Conservation (phyloP, 1,140 invertebrate species). For the Anoplophora glabripennis region DNA sequence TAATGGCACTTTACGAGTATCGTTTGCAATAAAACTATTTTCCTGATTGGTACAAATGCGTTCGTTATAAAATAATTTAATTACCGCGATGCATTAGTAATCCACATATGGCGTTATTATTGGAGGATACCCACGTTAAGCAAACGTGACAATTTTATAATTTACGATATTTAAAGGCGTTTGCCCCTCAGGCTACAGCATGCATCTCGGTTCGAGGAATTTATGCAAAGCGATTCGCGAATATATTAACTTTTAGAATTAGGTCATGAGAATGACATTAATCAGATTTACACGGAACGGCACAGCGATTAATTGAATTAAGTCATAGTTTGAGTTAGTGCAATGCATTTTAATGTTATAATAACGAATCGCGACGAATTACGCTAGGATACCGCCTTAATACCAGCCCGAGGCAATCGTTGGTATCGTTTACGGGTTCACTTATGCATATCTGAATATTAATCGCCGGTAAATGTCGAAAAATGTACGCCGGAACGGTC, state of each 20-base stretch:
- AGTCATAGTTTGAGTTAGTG: constrained; percentile 5
- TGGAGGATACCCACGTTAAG: no score
- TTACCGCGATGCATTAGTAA: no score
- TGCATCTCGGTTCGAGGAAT: neutral
- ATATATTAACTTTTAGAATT: constrained; percentile 14
- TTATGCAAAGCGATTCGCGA: neutral
- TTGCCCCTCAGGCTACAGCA: neutral
- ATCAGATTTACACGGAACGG: constrained; percentile 6
- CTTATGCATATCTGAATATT: no score
- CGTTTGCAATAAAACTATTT: no score
- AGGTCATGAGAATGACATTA: constrained; percentile 17
- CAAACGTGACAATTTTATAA: constrained; percentile 6
- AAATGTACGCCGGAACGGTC: no score
- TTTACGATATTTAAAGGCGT: constrained; percentile 1
- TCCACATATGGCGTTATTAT: no score
- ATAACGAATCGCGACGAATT: neutral
- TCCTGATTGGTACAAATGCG: no score
- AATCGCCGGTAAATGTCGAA: no score
- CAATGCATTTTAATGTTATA: constrained; percentile 3
- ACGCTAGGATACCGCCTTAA: constrained; percentile 4
- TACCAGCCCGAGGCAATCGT: neutral
- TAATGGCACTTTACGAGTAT: no score
- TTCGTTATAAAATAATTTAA: no score
- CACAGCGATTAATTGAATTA: constrained; percentile 10
- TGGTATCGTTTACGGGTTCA: neutral